Evolutionary conservation across 2,797 vertebrate genomes (phyloP), one percentile per base, ranked within the genome.

Genomic region (Sebastes iracundus): DNA sequence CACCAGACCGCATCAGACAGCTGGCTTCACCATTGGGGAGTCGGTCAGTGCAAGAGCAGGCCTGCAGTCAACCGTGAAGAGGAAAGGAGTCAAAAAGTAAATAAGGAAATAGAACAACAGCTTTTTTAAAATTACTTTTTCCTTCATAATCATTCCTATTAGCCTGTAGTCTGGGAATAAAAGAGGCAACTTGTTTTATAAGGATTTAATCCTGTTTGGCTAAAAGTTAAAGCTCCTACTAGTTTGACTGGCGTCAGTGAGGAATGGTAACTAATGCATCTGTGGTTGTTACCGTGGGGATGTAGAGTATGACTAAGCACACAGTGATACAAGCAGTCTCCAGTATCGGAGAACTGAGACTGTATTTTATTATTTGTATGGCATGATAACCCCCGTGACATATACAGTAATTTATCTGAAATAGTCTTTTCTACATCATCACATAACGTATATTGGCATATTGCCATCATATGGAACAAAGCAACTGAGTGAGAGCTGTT

Each of bases 261-360:
- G 75, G 20, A 62, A 59, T n/a, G 22, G 46, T 72, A 79, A 82
- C 85, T 77, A 82, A 83, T 69, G 22, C 56, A 76, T 79, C 62
- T 61, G 64, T 5, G 59, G 56, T 5, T 59, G 42, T 79, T 75
- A 72, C 69, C 66, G 22, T 59, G 59, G 25, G 8, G 11, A 72
- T 59, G 33, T 55, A 46, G 0, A 46, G 42, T 18, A 49, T 77
- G 64, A 83, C 61, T 79, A 72, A 60, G 68, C 18, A 23, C 46
- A 69, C 38, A 72, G 12, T 30, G 16, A 56, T 59, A 64, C 22
- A 53, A 64, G 49, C 28, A 25, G 30, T 35, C 28, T 4, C 30
- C 13, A 28, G 20, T n/a, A 30, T 18, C 14, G 1, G 42, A 33
- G 23, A 66, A 27, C 25, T n/a, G 4, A 76, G 23, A 38, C 25